These are phyloP conservation scores for Cuculus canorus DNA, from an alignment of 2,797 vertebrate species.

Conservation along the genomic window DNA sequence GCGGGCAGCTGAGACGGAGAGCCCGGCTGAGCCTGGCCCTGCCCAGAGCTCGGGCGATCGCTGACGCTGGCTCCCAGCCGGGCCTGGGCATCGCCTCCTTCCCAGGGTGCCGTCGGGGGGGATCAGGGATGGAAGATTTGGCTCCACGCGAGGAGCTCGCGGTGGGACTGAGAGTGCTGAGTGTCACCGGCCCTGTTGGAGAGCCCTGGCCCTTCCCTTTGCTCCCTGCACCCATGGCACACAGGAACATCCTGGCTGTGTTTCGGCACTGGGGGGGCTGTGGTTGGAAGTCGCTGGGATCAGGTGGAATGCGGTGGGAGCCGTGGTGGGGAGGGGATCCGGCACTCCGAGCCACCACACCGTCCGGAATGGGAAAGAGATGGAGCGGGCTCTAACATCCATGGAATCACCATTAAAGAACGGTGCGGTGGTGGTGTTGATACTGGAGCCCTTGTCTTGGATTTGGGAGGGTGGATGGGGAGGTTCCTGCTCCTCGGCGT, in stretches of 20 bases:
- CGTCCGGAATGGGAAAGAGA: accelerated
- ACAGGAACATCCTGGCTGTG: accelerated
- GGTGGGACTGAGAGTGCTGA: background rate
- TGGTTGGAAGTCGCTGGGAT: accelerated
- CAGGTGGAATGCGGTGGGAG: accelerated
- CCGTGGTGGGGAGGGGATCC: accelerated
- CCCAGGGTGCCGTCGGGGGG: accelerated
- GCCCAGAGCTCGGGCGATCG: background rate
- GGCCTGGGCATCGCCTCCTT: accelerated
- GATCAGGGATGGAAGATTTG: accelerated
- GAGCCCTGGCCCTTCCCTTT: background rate
- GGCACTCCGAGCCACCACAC: accelerated
- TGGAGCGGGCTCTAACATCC: too few species aligned
- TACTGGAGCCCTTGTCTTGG: accelerated
- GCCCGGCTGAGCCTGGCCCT: accelerated
- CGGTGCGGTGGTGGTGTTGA: background rate
- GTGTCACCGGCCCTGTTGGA: accelerated
- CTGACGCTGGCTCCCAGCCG: background rate
- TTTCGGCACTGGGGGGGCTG: background rate
- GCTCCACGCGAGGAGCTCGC: accelerated
- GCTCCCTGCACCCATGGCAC: accelerated
- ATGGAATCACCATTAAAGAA: background rate
- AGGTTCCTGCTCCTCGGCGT: background rate
- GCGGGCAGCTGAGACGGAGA: background rate
- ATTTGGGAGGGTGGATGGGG: accelerated